These are phyloP conservation scores for Ephydatia muelleri DNA, from an alignment of 37 sponge, comb jelly and placozoan species.

Conservation along the genomic window DNA sequence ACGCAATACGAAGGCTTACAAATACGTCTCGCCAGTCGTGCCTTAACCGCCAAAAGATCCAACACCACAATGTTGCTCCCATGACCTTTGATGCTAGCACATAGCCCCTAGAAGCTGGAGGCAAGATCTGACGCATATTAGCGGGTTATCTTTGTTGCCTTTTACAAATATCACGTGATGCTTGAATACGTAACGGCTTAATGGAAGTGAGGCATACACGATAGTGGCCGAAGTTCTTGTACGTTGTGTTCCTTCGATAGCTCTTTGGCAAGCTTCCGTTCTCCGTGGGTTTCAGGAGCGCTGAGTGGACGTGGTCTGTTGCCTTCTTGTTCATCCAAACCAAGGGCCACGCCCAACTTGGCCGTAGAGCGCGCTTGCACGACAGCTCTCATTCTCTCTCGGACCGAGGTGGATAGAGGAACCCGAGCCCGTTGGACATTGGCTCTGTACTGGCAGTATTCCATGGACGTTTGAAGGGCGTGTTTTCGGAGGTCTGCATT, in stretches of 20 bases:
- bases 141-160: not conserved
- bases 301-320: constrained; percentile 5
- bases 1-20: constrained; percentile 36
- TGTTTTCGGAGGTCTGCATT: constrained; percentile 21
- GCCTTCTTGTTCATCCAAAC: not conserved
- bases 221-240: not conserved
- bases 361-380: constrained; percentile 17
- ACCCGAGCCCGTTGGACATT: not conserved
- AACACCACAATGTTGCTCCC: constrained; percentile 88
- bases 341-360: constrained; percentile 23
- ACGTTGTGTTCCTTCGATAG: not conserved
- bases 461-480: constrained; percentile 12
- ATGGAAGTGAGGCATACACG: not conserved
- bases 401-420: not conserved
- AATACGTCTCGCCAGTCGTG: constrained; percentile 91
- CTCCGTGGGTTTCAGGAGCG: constrained; percentile 28
- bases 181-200: not conserved
- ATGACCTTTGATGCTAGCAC: constrained; percentile 57
- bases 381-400: constrained; percentile 11
- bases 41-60: constrained; percentile 90
- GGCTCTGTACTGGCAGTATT: constrained; percentile 16
- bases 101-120: constrained; percentile 45
- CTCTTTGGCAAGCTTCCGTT: not conserved
- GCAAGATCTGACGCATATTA: constrained; percentile 35
- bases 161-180: not conserved